Base-by-base conservation (phyloP, 1,140 invertebrate species). In the Ceratosolen solmsi region DNA sequence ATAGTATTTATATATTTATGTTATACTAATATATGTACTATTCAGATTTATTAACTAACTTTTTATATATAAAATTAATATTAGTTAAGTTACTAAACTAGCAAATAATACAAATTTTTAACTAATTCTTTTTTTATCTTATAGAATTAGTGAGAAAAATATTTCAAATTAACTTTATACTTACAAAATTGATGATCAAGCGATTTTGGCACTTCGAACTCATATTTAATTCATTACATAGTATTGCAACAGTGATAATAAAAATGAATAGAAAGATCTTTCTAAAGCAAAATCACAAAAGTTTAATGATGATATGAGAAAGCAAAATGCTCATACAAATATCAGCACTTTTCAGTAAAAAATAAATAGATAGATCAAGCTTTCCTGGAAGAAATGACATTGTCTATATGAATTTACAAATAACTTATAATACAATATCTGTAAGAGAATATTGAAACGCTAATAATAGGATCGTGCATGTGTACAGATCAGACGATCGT, bases 371-470 rank as follows among this genome's bases (percentile, higher is more conserved):
- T 27, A 41, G 68, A 79, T 41, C 33, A n/a, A 79, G 33, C 68
- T 25, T 71, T 79, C 75, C 71, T 27, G 33, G 65, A 79, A 79
- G n/a, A 13, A 41, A 36, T 51, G 58, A 41, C 22, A 1, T 60
- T 30, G 54, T 72, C 22, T 51, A 27, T 49, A 49, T n/a, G 20
- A n/a, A 5, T 54, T n/a, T 74, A 68, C 17, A 65, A 77, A 51
- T 17, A 9, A 46, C 41, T 68, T 51, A 13, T 11, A 51, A 46
- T 38, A 65, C 74, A 58, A 72, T 0, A 22, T 8, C 72, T 72
- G 72, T 81, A 72, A 60, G 79, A 81, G 79, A 81, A 75, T 81
- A 56, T 70, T 36, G 77, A 72, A n/a, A 49, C 41, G 68, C 11
- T 25, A 74, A 63, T 63, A 74, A 75, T 81, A 46, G 46, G 30